Percentiles rank a stretch among this genome's conserved stretches.
phyloP scores from a whole-genome alignment of 2,888 invertebrate species.

The Parapristionchus giblindavisi region DNA sequence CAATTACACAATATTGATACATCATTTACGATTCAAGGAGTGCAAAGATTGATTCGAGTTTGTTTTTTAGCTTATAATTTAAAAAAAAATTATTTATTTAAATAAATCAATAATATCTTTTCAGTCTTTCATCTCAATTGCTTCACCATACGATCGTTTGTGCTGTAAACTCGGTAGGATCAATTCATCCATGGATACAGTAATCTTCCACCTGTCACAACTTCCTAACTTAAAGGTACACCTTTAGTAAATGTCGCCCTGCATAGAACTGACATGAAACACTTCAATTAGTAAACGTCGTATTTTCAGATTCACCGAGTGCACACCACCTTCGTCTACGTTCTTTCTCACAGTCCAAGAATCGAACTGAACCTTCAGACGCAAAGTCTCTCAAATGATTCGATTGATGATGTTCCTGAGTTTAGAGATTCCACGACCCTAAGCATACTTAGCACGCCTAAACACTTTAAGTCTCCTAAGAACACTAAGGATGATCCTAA shows the following conservation, averaged over 20 bases:
- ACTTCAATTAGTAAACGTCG: constrained; percentile 8
- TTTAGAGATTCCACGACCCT: background rate
- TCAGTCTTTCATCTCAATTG: constrained; percentile 11
- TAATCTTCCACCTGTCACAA: background rate
- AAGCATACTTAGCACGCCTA: too few relatives aligned
- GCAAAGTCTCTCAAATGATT: too few relatives aligned
- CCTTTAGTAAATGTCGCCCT: constrained; percentile 6
- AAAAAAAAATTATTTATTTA: too few relatives aligned
- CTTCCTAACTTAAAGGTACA: constrained; percentile 3
- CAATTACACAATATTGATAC: constrained; percentile 6
- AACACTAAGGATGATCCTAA: too few relatives aligned
- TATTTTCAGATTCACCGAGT: constrained; percentile 16
- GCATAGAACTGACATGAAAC: too few relatives aligned
- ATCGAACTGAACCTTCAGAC: constrained; percentile 21
- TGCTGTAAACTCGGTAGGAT: constrained; percentile 23
- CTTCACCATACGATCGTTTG: constrained; percentile 10
- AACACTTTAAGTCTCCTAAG: too few relatives aligned
- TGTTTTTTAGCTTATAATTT: background rate
- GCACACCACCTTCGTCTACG: constrained; percentile 20
- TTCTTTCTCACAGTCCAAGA: constrained; percentile 1
- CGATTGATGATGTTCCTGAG: background rate
- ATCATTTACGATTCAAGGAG: constrained; percentile 4
- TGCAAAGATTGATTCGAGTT: constrained; percentile 4
- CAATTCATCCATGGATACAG: background rate
- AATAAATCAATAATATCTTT: too few relatives aligned